A percentile compares a stretch with the other conserved stretches of the same genome.
Evolutionary conservation across 1,140 invertebrate genomes (phyloP).

Genomic region (Eupristina koningsbergeri): DNA sequence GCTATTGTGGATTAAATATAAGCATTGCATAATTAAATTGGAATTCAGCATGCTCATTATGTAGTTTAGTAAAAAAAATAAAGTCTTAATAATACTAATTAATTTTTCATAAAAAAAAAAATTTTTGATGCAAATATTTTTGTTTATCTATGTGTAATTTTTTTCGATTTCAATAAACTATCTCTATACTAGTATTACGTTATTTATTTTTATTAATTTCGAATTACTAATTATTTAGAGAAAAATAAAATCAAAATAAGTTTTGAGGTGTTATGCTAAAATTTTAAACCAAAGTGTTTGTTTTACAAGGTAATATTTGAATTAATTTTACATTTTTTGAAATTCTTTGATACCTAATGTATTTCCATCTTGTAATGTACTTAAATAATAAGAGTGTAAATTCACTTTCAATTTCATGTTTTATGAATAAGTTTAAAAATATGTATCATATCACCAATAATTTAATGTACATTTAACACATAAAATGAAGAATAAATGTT

Average conservation of each 20-base stretch:
- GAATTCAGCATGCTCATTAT: conserved; percentile 32
- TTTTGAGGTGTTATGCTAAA: neutral
- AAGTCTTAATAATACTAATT: neutral
- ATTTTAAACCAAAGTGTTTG: no score
- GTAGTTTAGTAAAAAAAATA: neutral
- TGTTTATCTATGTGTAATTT: neutral
- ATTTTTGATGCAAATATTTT: neutral
- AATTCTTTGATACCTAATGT: neutral
- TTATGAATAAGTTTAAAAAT: no score
- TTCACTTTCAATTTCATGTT: no score
- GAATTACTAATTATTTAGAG: neutral
- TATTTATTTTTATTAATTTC: neutral
- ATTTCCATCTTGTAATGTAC: neutral
- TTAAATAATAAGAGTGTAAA: neutral
- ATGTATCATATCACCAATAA: no score
- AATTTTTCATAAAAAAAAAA: neutral
- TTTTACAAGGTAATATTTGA: neutral
- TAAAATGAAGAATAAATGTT: no score
- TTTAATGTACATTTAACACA: no score
- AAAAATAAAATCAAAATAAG: neutral
- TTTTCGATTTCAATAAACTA: no score
- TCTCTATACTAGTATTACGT: no score
- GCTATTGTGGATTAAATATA: conserved; percentile 10
- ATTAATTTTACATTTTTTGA: neutral
- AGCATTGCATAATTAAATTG: conserved; percentile 30